A percentile compares a stretch with the other conserved stretches of the same genome.
phyloP scores from a whole-genome alignment of 1,140 invertebrate genomes.

The Saccostrea echinata region DNA sequence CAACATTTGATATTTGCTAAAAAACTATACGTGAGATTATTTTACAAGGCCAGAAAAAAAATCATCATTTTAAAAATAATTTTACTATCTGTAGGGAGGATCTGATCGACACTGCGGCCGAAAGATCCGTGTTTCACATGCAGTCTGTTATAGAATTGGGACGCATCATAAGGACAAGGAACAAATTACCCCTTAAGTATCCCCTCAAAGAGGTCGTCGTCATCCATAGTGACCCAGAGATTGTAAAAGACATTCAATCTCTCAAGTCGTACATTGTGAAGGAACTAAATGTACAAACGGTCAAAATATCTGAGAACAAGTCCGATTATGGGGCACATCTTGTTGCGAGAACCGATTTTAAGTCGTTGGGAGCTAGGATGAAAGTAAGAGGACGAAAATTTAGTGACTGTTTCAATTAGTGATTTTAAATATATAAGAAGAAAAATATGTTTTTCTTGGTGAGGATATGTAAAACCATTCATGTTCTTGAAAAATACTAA shows the following conservation, averaged over 20 bases:
- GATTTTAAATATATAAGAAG: background rate
- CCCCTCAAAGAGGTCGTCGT: conserved; percentile 97
- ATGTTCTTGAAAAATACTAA: too few relatives aligned
- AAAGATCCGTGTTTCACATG: conserved; percentile 94
- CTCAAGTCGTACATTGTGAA: conserved; percentile 93
- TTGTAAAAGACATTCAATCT: conserved; percentile 89
- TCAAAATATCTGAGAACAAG: conserved; percentile 95
- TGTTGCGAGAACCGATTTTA: conserved; percentile 95
- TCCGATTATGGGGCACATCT: conserved; percentile 95
- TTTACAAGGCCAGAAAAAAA: too few relatives aligned
- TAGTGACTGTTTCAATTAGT: background rate
- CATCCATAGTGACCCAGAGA: conserved; percentile 91
- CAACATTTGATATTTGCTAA: too few relatives aligned
- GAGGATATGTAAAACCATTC: too few relatives aligned
- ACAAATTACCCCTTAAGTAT: conserved; percentile 96
- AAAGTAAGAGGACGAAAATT: conserved; percentile 47
- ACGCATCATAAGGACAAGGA: conserved; percentile 93
- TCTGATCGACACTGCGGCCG: conserved; percentile 92
- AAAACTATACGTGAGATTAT: too few relatives aligned
- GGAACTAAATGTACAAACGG: conserved; percentile 94
- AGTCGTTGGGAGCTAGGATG: conserved; percentile 87
- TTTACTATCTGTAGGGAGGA: conserved; percentile 78
- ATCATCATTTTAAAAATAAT: too few relatives aligned
- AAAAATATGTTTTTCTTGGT: too few relatives aligned
- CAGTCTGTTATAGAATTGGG: conserved; percentile 97